These are phyloP conservation scores for Orchesella cincta DNA, from an alignment of 1,140 invertebrate species.

Conservation along the genomic window DNA sequence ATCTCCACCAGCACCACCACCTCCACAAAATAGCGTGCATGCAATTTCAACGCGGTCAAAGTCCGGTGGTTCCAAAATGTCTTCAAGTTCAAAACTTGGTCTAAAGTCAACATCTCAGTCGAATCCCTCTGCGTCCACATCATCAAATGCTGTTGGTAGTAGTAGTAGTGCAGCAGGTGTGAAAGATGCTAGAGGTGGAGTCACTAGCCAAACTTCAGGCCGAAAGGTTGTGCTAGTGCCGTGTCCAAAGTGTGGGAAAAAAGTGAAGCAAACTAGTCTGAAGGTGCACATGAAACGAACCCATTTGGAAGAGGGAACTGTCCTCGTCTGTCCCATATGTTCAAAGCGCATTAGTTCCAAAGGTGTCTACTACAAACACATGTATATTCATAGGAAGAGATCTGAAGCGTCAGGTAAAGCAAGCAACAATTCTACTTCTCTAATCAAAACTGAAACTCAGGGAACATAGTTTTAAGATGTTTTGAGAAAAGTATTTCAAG, in stretches of 20 bases:
- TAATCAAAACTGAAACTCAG: conserved; percentile 19
- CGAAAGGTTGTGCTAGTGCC: conserved; percentile 29
- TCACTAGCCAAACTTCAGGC: too few relatives aligned
- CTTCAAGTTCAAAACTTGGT: too few relatives aligned
- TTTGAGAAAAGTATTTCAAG: too few relatives aligned
- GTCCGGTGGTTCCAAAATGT: not conserved
- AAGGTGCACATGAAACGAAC: conserved; percentile 40
- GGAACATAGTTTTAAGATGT: too few relatives aligned
- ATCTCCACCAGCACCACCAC: not conserved
- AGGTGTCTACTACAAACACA: conserved; percentile 44
- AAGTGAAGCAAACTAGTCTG: conserved; percentile 41
- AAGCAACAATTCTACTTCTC: not conserved
- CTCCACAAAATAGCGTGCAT: not conserved
- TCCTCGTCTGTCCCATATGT: conserved; percentile 40
- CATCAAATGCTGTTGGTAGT: not conserved
- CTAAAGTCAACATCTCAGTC: not conserved
- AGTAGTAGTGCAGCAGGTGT: not conserved
- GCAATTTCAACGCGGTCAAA: not conserved
- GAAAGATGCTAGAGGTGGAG: not conserved
- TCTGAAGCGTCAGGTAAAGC: not conserved
- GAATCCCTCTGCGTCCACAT: not conserved
- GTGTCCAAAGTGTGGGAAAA: conserved; percentile 40
- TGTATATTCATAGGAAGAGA: conserved; percentile 36
- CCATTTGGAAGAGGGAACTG: conserved; percentile 38
- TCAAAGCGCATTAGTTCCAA: conserved; percentile 40